phyloP scores from a whole-genome alignment of 2,113 vertebrate species.

The Orthonyx spaldingii region DNA sequence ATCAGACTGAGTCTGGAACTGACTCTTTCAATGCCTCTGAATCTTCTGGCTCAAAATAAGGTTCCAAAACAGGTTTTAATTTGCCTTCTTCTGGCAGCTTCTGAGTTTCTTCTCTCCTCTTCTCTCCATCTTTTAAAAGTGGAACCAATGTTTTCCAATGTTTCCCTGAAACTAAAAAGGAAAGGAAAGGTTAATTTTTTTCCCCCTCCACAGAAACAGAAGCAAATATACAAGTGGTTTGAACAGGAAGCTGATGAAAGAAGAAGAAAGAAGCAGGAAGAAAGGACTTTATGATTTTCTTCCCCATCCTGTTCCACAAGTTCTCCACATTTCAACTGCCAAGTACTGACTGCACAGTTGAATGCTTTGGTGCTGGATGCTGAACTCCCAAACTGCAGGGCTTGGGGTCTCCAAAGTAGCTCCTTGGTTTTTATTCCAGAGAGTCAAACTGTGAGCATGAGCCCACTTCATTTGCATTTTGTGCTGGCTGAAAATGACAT shows the following conservation, averaged over 20 bases:
- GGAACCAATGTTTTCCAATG: constrained; percentile 79
- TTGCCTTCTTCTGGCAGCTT: constrained; percentile 63
- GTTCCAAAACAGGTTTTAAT: constrained; percentile 66
- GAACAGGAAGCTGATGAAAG: neutral
- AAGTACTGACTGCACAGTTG: neutral
- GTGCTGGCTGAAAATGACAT: neutral
- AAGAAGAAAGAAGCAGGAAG: neutral
- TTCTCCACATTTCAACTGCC: neutral
- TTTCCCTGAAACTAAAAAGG: constrained; percentile 69
- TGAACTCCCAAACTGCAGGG: neutral
- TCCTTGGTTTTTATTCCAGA: neutral
- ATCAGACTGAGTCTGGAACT: constrained; percentile 49
- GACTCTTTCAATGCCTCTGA: constrained; percentile 58
- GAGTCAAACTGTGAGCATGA: neutral
- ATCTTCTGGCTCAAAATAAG: constrained; percentile 66
- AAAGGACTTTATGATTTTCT: neutral
- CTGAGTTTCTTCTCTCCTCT: constrained; percentile 67
- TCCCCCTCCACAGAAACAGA: neutral
- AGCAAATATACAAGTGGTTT: neutral
- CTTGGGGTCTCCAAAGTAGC: neutral
- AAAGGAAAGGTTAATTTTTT: neutral
- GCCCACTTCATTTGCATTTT: neutral
- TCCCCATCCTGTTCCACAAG: neutral
- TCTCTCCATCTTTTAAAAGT: constrained; percentile 67
- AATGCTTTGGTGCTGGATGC: neutral